A percentile compares a stretch with the other conserved stretches of the same genome.
Evolutionary conservation across 2,888 invertebrate genomes (phyloP).

Genomic region (Saturnia pavonia): DNA sequence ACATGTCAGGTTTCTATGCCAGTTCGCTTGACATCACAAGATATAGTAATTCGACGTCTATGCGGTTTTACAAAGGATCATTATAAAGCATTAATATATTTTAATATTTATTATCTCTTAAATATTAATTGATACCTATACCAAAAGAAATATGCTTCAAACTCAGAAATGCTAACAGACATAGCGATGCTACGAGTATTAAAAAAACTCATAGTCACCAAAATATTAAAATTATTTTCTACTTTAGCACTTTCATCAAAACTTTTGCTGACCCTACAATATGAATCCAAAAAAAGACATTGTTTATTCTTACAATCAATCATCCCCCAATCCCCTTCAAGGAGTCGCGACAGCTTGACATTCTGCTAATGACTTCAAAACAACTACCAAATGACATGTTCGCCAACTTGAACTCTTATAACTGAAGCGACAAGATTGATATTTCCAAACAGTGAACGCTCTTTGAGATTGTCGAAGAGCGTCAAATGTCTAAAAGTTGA

Average conservation of each 20-base stretch:
- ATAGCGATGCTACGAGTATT: not conserved
- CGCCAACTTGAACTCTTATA: constrained; percentile 26
- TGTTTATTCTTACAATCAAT: constrained; percentile 43
- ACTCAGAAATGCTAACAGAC: not conserved
- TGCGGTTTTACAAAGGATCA: too few species aligned
- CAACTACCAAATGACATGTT: constrained; percentile 25
- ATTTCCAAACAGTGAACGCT: constrained; percentile 18
- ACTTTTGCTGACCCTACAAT: not conserved
- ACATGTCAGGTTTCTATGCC: too few species aligned
- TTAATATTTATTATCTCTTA: too few species aligned
- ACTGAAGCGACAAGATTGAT: not conserved
- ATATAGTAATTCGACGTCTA: too few species aligned
- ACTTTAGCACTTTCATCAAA: not conserved
- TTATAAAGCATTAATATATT: too few species aligned
- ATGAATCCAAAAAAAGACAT: not conserved
- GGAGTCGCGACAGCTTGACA: constrained; percentile 50
- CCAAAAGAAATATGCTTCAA: too few species aligned
- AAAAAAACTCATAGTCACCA: not conserved
- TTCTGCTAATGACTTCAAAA: constrained; percentile 47
- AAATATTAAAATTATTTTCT: not conserved
- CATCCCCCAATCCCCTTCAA: constrained; percentile 40
- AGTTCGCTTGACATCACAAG: too few species aligned
- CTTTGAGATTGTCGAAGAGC: constrained; percentile 27
- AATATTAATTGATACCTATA: too few species aligned
- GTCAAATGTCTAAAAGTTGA: constrained; percentile 28